Evolutionary conservation across 2,888 invertebrate species (phyloP).

Genomic region (Nezara viridula): DNA sequence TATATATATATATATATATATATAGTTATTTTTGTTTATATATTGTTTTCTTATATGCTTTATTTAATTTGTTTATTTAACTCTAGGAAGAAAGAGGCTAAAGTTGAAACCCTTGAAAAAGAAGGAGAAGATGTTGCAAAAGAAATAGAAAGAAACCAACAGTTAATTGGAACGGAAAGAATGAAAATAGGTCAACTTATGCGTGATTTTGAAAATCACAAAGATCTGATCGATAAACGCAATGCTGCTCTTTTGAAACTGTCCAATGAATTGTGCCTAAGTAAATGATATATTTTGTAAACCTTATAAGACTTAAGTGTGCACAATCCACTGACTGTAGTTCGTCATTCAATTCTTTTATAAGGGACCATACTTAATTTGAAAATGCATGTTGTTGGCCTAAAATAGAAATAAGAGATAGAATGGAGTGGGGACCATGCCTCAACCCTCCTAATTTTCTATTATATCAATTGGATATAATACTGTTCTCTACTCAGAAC

Average conservation of each 20-base stretch:
- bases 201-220: constrained; percentile 63
- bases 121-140: constrained; percentile 67
- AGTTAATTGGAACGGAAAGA: constrained; percentile 63
- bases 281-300: constrained; percentile 19
- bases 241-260: constrained; percentile 62
- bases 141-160: constrained; percentile 61
- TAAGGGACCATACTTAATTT: too few relatives aligned
- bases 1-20: too few relatives aligned
- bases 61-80: background rate
- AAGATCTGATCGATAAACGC: constrained; percentile 60
- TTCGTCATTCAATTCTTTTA: background rate
- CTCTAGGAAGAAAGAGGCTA: constrained; percentile 65
- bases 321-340: background rate
- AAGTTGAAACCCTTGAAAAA: constrained; percentile 67
- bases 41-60: background rate
- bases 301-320: too few relatives aligned
- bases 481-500: too few relatives aligned
- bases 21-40: too few relatives aligned
- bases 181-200: constrained; percentile 64
- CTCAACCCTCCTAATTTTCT: too few relatives aligned
- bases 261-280: constrained; percentile 59
- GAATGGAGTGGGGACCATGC: too few relatives aligned
- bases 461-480: too few relatives aligned
- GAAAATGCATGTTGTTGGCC: too few relatives aligned
- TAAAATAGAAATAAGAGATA: too few relatives aligned